Conservation (phyloP, 1,140 invertebrate genomes). For the Melipona quadrifasciata region DNA sequence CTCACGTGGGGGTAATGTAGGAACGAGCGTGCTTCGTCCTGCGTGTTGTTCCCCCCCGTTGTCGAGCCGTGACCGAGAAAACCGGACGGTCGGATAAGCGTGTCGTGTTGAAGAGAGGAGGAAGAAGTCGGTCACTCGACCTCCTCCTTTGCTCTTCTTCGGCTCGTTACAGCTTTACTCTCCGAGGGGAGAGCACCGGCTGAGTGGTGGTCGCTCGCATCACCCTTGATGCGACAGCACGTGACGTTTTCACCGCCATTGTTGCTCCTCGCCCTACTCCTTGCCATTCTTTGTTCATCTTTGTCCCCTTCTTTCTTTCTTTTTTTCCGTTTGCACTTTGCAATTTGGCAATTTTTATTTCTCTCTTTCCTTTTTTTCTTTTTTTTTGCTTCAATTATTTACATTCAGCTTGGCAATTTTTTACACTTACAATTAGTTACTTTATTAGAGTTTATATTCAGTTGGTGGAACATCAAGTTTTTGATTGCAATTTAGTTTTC, state of each 20-base stretch:
- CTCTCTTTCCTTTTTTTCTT: too few relatives aligned
- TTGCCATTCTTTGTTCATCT: not conserved
- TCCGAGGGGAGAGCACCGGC: conserved; percentile 12
- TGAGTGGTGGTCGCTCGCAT: conserved; percentile 14
- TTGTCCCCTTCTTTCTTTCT: too few relatives aligned
- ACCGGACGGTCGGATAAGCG: conserved; percentile 60
- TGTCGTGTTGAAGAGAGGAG: conserved; percentile 49
- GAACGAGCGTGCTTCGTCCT: conserved; percentile 53
- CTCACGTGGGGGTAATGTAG: conserved; percentile 69
- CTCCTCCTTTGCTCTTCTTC: conserved; percentile 38
- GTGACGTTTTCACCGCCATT: conserved; percentile 20
- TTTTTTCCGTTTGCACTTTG: too few relatives aligned
- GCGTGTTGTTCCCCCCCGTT: conserved; percentile 57
- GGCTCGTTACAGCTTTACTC: conserved; percentile 30
- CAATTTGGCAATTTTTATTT: too few relatives aligned
- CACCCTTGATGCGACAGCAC: conserved; percentile 37
- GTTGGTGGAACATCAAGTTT: too few relatives aligned
- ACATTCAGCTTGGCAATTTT: too few relatives aligned
- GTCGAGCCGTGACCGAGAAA: conserved; percentile 71
- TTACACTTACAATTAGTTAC: too few relatives aligned
- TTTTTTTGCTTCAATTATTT: too few relatives aligned
- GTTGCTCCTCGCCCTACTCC: too few relatives aligned
- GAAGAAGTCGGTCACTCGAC: conserved; percentile 70
- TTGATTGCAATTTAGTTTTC: too few relatives aligned
- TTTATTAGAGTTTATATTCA: too few relatives aligned